Conservation (phyloP, 2,113 vertebrate genomes). For the Telmatochromis sp. region DNA sequence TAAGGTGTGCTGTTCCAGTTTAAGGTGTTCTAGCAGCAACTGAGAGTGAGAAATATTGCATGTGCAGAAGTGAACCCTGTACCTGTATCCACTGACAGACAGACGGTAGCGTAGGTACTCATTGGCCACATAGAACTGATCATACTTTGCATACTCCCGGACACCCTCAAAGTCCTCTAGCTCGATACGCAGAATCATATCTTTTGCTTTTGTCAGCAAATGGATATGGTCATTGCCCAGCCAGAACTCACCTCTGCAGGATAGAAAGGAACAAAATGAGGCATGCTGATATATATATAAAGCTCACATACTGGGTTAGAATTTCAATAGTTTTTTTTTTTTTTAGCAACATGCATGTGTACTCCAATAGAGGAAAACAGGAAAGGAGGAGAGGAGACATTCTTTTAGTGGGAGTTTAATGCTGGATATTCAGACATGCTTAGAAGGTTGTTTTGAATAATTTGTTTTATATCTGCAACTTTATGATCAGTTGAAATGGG, state of each 20-base stretch:
- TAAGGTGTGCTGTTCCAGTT: background rate
- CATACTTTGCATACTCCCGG: conserved; percentile 83
- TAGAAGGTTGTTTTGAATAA: background rate
- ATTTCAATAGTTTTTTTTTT: background rate
- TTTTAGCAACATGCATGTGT: background rate
- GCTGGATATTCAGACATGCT: background rate
- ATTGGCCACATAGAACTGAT: conserved; percentile 88
- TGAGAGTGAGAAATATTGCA: fast-evolving
- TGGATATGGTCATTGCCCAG: conserved; percentile 93
- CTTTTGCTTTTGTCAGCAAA: conserved; percentile 84
- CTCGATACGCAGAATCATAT: conserved; percentile 88
- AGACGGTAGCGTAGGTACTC: conserved; percentile 87
- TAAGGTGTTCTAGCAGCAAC: background rate
- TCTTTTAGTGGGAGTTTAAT: conserved; percentile 2
- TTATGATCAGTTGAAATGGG: background rate
- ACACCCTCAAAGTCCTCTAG: conserved; percentile 87
- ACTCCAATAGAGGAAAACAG: background rate
- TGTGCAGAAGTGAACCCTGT: background rate
- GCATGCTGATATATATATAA: background rate
- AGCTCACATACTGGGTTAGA: background rate
- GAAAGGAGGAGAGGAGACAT: background rate
- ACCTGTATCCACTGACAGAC: conserved; percentile 79
- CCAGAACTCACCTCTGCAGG: conserved; percentile 82
- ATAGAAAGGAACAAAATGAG: background rate
- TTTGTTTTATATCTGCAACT: background rate